Evolutionary conservation across 1,140 invertebrate species (phyloP).

Genomic region (Magallana angulata): DNA sequence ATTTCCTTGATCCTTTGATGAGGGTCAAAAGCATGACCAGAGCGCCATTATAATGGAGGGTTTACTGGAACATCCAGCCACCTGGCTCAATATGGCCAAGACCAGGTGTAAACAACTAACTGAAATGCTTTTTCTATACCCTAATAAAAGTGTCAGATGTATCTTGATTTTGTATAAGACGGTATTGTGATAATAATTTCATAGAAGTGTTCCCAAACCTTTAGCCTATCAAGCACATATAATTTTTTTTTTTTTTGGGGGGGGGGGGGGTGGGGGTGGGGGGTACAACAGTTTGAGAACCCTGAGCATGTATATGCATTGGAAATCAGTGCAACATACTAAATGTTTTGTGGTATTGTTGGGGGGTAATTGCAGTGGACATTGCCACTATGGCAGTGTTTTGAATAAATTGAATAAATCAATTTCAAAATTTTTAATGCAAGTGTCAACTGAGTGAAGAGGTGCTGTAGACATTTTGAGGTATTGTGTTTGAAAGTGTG

Average conservation of each 20-base stretch:
- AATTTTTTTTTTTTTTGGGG: too few species aligned
- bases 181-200: too few species aligned
- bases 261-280: too few species aligned
- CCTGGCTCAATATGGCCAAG: not conserved
- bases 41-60: not conserved
- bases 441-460: not conserved
- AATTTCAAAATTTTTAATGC: not conserved
- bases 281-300: too few species aligned
- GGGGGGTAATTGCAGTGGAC: not conserved
- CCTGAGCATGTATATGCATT: too few species aligned
- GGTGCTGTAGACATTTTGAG: not conserved
- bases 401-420: not conserved
- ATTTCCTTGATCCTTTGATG: constrained; percentile 1
- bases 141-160: constrained; percentile 11
- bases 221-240: too few species aligned
- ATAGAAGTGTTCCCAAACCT: too few species aligned
- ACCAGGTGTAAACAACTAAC: constrained; percentile 30
- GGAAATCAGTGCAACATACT: too few species aligned
- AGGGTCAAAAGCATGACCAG: not conserved
- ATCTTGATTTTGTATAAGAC: too few species aligned
- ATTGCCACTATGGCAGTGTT: not conserved
- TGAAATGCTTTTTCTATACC: not conserved
- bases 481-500: too few species aligned
- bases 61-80: not conserved
- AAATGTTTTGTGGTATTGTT: too few species aligned